Conservation (phyloP, 2,113 vertebrate genomes). For the Gnathonemus longibarbis region DNA sequence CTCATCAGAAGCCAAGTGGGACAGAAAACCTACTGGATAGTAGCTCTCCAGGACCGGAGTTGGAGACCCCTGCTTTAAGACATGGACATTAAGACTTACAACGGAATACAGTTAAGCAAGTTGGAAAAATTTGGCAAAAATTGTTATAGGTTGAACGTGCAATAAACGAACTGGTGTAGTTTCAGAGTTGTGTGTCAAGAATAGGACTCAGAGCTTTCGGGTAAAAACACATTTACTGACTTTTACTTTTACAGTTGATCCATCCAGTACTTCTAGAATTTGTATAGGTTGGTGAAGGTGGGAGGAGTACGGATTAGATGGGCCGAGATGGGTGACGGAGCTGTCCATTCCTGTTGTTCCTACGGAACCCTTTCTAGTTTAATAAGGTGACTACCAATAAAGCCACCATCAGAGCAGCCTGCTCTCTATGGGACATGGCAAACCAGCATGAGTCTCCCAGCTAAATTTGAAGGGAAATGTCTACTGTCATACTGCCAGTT, state of each 20-base stretch:
- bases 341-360: no score
- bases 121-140: not conserved
- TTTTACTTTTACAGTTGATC: not conserved
- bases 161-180: not conserved
- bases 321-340: not conserved
- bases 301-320: not conserved
- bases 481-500: not conserved
- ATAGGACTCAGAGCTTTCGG: not conserved
- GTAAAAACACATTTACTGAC: not conserved
- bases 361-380: not conserved
- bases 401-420: constrained; percentile 12
- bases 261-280: not conserved
- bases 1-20: no score
- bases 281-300: not conserved
- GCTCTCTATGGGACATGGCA: not conserved
- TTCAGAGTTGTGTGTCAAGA: not conserved
- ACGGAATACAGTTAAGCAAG: not conserved
- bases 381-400: constrained; percentile 20
- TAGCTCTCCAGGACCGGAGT: no score
- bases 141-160: not conserved
- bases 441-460: not conserved
- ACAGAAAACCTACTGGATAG: no score
- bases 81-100: not conserved
- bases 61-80: no score
- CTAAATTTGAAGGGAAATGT: not conserved